Evolutionary conservation across 2,797 vertebrate species (phyloP).

Genomic region (Hozukius guyotensis): DNA sequence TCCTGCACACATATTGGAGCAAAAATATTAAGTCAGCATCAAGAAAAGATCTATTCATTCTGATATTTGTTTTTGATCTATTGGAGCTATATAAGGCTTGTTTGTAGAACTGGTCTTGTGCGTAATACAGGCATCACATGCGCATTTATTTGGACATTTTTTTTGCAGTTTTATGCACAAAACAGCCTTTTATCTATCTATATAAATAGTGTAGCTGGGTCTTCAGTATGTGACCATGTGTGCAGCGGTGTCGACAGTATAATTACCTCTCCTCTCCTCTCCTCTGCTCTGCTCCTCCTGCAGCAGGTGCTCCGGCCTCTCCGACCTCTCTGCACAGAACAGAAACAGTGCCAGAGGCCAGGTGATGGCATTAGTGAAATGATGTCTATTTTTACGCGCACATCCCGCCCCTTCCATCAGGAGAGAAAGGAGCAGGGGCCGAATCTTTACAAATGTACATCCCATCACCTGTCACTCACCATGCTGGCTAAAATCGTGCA

Average conservation of each 20-base stretch:
- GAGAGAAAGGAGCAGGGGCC: conserved; percentile 20
- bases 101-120: conserved; percentile 40
- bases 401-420: conserved; percentile 36
- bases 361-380: conserved; percentile 71
- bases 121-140: conserved; percentile 11
- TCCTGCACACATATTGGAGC: no score
- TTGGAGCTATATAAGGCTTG: background rate
- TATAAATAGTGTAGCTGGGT: background rate
- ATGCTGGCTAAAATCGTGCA: conserved; percentile 4
- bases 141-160: conserved; percentile 32
- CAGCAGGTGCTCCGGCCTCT: conserved; percentile 66
- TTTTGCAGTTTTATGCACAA: conserved; percentile 1
- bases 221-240: conserved; percentile 2
- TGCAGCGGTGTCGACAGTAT: conserved; percentile 23
- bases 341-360: conserved; percentile 59
- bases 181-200: conserved; percentile 6
- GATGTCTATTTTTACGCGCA: conserved; percentile 63
- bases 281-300: conserved; percentile 36
- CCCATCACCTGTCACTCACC: conserved; percentile 60
- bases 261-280: conserved; percentile 49
- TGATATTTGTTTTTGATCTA: no score
- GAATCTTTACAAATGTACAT: conserved; percentile 48
- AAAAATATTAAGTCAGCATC: no score
- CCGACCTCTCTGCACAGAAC: conserved; percentile 48
- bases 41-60: no score